Evolutionary conservation across 92 coral and sea anemone species (phyloP), one percentile per base, ranked within the genome.

Genomic region (Palythoa grandiflora): DNA sequence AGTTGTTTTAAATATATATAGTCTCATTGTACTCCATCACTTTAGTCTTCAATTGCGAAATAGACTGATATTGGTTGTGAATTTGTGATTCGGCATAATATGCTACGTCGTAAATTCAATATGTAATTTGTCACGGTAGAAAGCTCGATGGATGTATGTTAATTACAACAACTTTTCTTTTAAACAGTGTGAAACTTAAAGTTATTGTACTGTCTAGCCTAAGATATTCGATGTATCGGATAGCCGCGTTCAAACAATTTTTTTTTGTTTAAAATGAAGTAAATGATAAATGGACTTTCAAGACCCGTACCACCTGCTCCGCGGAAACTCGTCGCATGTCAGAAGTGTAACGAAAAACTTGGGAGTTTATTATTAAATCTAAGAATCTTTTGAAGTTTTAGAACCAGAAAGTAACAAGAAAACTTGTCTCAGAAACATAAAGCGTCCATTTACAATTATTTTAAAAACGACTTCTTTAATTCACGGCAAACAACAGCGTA

Each of bases 31-130:
- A 59, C 19, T 6, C 70, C 70, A 19, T 63, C 70, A 63, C 53
- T 81, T 66, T 65, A 86, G 73, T 38, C 61, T 39, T 51, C 75
- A 77, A 59, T 87, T 80, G 81, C 78, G 87, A 54, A 54, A 66
- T 77, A 83, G 71, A 61, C 38, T 87, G 51, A 40, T 83, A 28
- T 40, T 63, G 73, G 85, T 63, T 5, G 50, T 63, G 74, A 44
- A 48, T 81, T 80, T 75, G 86, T 81, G 75, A 81, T 81, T 59
- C 59, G 17, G 71, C 60, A 36, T 73, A 54, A 55, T 81, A 53
- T 81, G 39, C 59, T n/a, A n/a, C 54, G 35, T 47, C 86, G 74
- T 81, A 65, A 80, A 48, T 66, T 75, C 74, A 51, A 50, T 66
- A 81, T 68, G 20, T 68, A 38, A 53, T 20, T 53, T 61, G 73